Base-by-base conservation (phyloP, 2,888 invertebrate species). In the Aphodius granarius region DNA sequence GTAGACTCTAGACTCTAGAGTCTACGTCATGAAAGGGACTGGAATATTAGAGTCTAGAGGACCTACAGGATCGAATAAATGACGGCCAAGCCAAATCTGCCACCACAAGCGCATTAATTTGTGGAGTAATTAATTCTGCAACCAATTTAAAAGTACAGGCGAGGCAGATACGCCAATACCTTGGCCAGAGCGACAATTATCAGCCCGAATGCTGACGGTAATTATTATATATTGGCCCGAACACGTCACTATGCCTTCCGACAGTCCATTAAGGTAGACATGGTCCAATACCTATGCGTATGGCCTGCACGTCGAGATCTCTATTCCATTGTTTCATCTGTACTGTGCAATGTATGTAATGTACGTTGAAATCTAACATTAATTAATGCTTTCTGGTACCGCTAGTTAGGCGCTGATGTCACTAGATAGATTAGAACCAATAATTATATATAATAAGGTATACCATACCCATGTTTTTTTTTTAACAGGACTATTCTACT, bases 221-320 rank as follows among this genome's bases (percentile, higher is more conserved):
- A 68, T 68, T 68, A 68, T 68, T 68, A 68, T 68, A 68, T 68
- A 68, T 68, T 68, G 68, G 20, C 20, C 68, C 2, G 68, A n/a
- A 6, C 68, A 68, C 68, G 68, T 68, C 68, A 68, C 9, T 9
- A 19, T 20, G 22, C 22, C 68, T 68, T 68, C 68, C 68, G 68
- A 68, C 68, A 68, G 68, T 20, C 68, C 68, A 68, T 68, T 68
- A 68, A 68, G 68, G 68, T 20, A 22, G 68, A 68, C 68, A 68
- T 68, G 68, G 68, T n/a, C 20, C 20, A 21, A n/a, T n/a, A 20
- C 20, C 43, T 43, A 43, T 43, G 43, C n/a, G n/a, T 43, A 43
- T 43, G 13, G 9, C 13, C 1, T 43, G 68, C 21, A 21, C 21
- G 20, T 21, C 6, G 20, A 13, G n/a, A 68, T 68, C 68, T 20